These are phyloP conservation scores for Panthera tigris DNA, from an alignment of 2,113 vertebrate genomes.

Conservation along the genomic window DNA sequence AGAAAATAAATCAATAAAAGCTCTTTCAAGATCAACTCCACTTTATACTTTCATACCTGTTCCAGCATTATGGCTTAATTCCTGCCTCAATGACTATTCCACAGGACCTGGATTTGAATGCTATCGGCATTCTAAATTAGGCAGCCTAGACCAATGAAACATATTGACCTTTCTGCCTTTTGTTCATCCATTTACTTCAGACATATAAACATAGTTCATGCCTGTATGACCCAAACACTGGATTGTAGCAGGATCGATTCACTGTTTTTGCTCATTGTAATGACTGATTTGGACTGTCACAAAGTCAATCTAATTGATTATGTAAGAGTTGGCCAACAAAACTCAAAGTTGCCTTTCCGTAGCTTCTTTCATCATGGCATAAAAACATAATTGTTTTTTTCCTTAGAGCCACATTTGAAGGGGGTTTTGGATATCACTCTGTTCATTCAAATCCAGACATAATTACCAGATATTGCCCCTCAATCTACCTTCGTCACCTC, in stretches of 20 bases:
- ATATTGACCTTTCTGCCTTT: neutral
- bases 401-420: neutral
- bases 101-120: neutral
- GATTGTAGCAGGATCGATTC: constrained; percentile 32
- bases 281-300: constrained; percentile 33
- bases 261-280: neutral
- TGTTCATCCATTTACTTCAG: neutral
- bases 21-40: neutral
- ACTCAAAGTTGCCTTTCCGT: constrained; percentile 8
- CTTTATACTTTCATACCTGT: neutral
- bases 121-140: neutral
- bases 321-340: neutral
- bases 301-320: constrained; percentile 56
- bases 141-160: neutral
- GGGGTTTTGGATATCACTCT: neutral
- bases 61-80: neutral
- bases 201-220: neutral
- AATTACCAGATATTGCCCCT: neutral
- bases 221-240: neutral
- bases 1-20: neutral
- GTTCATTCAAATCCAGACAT: neutral
- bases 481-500: neutral
- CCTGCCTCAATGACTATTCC: neutral
- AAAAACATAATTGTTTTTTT: neutral
- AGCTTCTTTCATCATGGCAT: neutral